Base-by-base conservation (phyloP, 2,888 invertebrate genomes). In the Blastobasis lacticolella region DNA sequence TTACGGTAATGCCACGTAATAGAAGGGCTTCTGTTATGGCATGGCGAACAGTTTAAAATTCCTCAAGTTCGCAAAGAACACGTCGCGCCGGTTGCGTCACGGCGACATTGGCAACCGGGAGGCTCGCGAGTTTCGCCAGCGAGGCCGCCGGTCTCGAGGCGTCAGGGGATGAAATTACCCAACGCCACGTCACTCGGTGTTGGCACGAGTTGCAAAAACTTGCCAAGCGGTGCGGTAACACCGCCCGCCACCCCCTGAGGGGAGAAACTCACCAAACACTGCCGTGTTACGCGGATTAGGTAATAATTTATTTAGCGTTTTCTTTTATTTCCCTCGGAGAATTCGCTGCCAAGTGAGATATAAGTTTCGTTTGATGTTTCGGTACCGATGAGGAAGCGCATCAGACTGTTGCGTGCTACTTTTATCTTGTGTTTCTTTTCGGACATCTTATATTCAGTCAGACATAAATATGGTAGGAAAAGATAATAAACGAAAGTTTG, bases 251-350 rank as follows among this genome's bases (percentile, higher is more conserved):
- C 61, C 61, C 66, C 62, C 48, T 55, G 42, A 42, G 4, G 63
- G 69, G 68, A 60, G 61, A 52, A 71, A 72, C 64, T 77, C 72
- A 65, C 57, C 60, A 62, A 75, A 72, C 63, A 59, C 67, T 67
- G 69, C 64, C 63, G 58, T 70, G 73, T 75, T 69, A 74, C 70
- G 68, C 52, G 69, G 67, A 81, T 81, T 77, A 73, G 71, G 74
- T 78, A 81, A 81, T 79, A 72, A 77, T 77, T 78, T 74, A 69
- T 75, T 73, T 64, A 59, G 55, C 59, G 62, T 62, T 63, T 63
- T 56, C 57, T 63, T 62, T 63, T 62, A 59, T 64, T 61, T 57
- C 51, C 55, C 54, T 49, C 52, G 51, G 59, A 54, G 54, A 44
- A 38, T 48, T 37, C 10, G 45, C 23, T 51, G 38, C 38, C 10